phyloP scores from a whole-genome alignment of 1,140 invertebrate genomes.

The Drosophila murphyi region DNA sequence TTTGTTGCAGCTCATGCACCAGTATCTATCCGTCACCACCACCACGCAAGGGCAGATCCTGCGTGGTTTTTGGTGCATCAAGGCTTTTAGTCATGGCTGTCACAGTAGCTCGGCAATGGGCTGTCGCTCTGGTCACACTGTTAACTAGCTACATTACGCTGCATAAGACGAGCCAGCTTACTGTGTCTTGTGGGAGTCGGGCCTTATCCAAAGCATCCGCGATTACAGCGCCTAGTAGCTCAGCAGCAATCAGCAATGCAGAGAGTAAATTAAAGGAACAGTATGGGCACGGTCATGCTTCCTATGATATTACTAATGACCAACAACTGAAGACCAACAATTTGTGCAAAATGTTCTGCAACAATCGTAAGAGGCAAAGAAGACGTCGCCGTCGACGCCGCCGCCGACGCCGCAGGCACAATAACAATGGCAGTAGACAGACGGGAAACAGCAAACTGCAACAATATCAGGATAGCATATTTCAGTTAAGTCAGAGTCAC shows the following conservation, averaged over 20 bases:
- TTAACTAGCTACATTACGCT: conserved; percentile 51
- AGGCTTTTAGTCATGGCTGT: conserved; percentile 33
- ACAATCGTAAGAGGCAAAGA: conserved; percentile 59
- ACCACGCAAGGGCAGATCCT: conserved; percentile 14
- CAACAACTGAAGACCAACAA: conserved; percentile 71
- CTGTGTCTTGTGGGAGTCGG: neutral
- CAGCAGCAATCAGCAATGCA: neutral
- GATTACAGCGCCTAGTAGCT: conserved; percentile 1
- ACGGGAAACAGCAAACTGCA: conserved; percentile 13
- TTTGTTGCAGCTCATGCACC: conserved; percentile 20
- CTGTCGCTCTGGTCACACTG: conserved; percentile 39
- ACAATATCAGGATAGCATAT: conserved; percentile 19
- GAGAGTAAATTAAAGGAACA: conserved; percentile 45
- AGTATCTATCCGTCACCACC: conserved; percentile 16
- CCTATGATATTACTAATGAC: conserved; percentile 61
- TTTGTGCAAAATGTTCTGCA: conserved; percentile 69
- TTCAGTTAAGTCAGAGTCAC: conserved; percentile 20
- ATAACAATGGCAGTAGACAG: conserved; percentile 28
- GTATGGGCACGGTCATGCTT: conserved; percentile 35
- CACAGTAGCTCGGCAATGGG: conserved; percentile 39
- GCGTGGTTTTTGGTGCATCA: conserved; percentile 10
- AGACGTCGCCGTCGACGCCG: conserved; percentile 54
- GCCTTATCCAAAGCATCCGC: conserved; percentile 1
- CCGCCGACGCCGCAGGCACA: conserved; percentile 39
- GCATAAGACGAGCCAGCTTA: neutral